Conservation (phyloP, 1,140 invertebrate species). For the Monochamus saltuarius region DNA sequence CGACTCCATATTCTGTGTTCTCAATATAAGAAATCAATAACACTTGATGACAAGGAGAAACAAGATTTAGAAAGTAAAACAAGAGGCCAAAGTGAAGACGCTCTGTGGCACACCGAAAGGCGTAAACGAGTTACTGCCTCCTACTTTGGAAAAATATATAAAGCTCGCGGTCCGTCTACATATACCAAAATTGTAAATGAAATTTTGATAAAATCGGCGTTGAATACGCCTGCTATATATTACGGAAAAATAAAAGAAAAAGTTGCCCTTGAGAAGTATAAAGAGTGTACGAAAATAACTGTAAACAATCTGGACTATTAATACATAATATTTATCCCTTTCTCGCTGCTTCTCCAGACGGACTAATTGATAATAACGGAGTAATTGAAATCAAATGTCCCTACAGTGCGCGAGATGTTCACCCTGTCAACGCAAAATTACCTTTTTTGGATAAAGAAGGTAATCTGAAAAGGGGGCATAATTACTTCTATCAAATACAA, state of each 20-base stretch:
- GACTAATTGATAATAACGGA: conserved; percentile 16
- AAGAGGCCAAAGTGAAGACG: conserved; percentile 2
- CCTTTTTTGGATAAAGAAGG: background rate
- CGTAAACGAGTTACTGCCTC: conserved; percentile 12
- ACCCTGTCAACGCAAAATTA: background rate
- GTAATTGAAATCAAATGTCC: conserved; percentile 30
- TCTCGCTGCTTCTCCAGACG: conserved; percentile 28
- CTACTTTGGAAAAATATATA: conserved; percentile 16
- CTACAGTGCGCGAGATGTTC: conserved; percentile 7
- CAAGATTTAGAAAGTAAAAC: background rate
- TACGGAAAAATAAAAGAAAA: conserved; percentile 6
- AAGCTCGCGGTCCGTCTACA: background rate
- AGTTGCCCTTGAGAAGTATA: background rate
- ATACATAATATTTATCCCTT: conserved; percentile 15
- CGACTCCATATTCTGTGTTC: no score
- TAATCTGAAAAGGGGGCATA: background rate
- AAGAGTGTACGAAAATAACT: background rate
- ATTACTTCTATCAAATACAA: conserved; percentile 23
- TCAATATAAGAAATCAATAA: no score
- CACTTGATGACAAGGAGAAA: conserved; percentile 12
- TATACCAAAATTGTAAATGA: background rate
- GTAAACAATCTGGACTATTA: conserved; percentile 10
- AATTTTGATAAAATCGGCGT: background rate
- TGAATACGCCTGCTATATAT: background rate
- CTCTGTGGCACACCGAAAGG: conserved; percentile 4